Evolutionary conservation across 1,140 invertebrate genomes (phyloP).

Genomic region (Argopecten irradians): DNA sequence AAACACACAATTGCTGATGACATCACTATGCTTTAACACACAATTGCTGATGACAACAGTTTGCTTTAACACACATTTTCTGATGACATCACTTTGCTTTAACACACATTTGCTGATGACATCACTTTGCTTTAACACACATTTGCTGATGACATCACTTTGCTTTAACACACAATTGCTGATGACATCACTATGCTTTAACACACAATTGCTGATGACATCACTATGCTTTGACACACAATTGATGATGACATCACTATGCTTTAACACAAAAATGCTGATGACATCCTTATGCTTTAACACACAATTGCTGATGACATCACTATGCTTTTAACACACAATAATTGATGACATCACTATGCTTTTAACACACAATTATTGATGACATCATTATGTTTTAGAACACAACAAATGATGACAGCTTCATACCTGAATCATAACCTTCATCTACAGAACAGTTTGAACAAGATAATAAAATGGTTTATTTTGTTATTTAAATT

Average conservation of each 20-base stretch:
- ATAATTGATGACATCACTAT: not conserved
- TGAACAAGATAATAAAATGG: no score
- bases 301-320: not conserved
- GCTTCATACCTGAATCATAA: no score
- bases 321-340: not conserved
- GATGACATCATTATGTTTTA: not conserved
- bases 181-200: no score
- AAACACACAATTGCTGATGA: not conserved
- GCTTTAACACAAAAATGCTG: not conserved
- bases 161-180: no score
- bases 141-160: no score
- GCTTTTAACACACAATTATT: not conserved
- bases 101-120: not conserved
- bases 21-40: not conserved
- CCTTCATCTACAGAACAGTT: not conserved
- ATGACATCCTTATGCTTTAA: not conserved
- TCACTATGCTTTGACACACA: no score
- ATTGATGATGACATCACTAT: not conserved
- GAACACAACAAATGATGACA: not conserved
- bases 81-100: no score
- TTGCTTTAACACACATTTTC: no score
- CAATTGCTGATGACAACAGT: no score
- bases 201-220: no score
- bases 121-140: no score
- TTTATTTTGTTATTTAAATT: no score